Evolutionary conservation across 2,888 invertebrate genomes (phyloP), one percentile per base, ranked within the genome.

Genomic region (Aleiodes testaceus): DNA sequence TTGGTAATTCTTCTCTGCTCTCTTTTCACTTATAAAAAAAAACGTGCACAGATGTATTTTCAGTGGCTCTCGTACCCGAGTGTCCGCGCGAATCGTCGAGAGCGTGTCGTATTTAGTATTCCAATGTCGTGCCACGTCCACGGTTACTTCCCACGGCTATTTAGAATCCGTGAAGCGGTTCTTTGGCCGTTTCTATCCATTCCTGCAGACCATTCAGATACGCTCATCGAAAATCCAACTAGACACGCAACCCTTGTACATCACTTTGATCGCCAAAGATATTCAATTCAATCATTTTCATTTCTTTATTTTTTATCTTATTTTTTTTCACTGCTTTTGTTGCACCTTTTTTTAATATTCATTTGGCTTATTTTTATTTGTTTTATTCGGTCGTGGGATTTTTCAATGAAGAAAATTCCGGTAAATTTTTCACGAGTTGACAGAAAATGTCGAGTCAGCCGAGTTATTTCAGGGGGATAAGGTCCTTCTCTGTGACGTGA

Each of bases 131-230:
- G 66, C 55, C 52, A 71, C 79, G 78, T 73, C 80, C 79, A 77
- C 79, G 76, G 69, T 78, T 82, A 82, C 84, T 86, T 86, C 86
- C 85, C 87, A 87, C 86, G 86, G 86, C 83, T 84, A 81, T 85
- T 84, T 82, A 80, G 79, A 84, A 84, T 84, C 84, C 79, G 74
- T 20, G 22, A 49, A 50, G 45, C 53, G 66, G 47, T 30, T 63
- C 50, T 50, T 59, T 59, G 22, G n/a, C 22, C 30, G 20, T 50
- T 49, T 63, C 26, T 63, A 45, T 63, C 14, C 12, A 45, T 63
- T 47, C 20, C n/a, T 45, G 22, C 11, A 22, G 20, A 16, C 63
- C 44, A 63, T 63, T 45, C 45, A 63, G 59, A 47, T 63, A 63
- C 12, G n/a, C 59, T 59, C 45, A 63, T 63, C 44, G 63, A 63